phyloP scores from a whole-genome alignment of 2,888 invertebrate genomes.

The Lysandra bellargus region DNA sequence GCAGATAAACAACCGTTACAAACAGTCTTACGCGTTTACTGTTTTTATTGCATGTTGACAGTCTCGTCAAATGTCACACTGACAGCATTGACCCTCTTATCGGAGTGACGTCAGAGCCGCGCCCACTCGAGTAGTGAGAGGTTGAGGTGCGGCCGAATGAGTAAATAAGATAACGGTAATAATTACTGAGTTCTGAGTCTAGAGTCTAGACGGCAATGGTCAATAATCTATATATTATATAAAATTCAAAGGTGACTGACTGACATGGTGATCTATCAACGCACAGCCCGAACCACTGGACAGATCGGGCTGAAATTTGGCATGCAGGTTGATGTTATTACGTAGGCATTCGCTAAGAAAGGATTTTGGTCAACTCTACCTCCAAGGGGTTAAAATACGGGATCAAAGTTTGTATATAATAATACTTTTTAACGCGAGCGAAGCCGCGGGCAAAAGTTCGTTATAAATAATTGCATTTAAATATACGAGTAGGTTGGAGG shows the following conservation, averaged over 20 bases:
- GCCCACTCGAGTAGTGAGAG: constrained; percentile 49
- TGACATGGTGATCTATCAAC: too few species aligned
- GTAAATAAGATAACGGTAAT: constrained; percentile 11
- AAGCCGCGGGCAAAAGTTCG: too few species aligned
- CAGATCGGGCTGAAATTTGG: too few species aligned
- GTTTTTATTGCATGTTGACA: constrained; percentile 60
- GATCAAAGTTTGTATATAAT: too few species aligned
- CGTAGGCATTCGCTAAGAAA: too few species aligned
- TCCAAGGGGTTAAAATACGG: too few species aligned
- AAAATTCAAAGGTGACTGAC: too few species aligned
- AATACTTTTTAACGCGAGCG: too few species aligned
- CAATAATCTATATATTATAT: not conserved
- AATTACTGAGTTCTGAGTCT: not conserved
- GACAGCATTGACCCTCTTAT: constrained; percentile 53
- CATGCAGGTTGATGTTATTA: too few species aligned
- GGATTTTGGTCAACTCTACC: too few species aligned
- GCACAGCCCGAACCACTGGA: too few species aligned
- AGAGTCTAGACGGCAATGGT: not conserved
- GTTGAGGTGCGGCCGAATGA: not conserved
- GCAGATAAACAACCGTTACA: not conserved
- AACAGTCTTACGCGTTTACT: constrained; percentile 36
- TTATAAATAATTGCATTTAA: not conserved
- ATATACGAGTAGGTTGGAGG: not conserved
- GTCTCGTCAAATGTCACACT: constrained; percentile 42
- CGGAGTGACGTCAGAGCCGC: constrained; percentile 61